Evolutionary conservation across 1,140 invertebrate genomes (phyloP), one percentile per base, ranked within the genome.

Genomic region (Dinothrombium tinctorium): DNA sequence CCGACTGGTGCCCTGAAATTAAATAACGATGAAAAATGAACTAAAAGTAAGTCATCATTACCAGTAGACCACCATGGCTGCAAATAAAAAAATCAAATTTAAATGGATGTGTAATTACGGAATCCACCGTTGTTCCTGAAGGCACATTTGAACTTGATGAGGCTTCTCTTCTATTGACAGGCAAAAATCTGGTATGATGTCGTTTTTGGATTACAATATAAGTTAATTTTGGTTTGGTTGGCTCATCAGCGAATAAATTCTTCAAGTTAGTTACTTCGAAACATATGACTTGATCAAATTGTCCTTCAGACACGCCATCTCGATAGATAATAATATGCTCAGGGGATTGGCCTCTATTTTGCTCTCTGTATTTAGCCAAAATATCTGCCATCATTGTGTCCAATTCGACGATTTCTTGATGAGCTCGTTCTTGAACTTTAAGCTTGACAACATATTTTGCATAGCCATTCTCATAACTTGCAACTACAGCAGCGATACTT

Each of bases 41-140:
- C 19, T 5, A 33, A 25, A 42, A 36, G 9, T 26, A 19, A 7
- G 15, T 20, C 14, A 23, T 7, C 15, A n/a, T 14, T 32, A 32
- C 29, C 29, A 32, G 12, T 5, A 32, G 17, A 5, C n/a, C n/a
- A 32, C 17, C 17, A 42, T 43, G 69, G 41, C 64, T 66, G 36
- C 74, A 73, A 44, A 90, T 60, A 56, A 78, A 89, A 57, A 86
- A 89, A 57, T 87, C 79, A 37, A 75, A 61, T 49, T 79, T 70
- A 2, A 65, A 68, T 0, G 76, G 73, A 59, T 83, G 76, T 0
- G 74, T 75, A 17, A 90, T 84, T 1, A 61, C 51, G 0, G 63
- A 71, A 51, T 90, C 83, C 0, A 89, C 78, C 4, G 75, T 62
- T 0, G 79, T 83, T 9, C 84, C 84, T 1, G 80, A 72, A 21